A percentile compares a stretch with the other conserved stretches of the same genome.
phyloP scores from a whole-genome alignment of 1,140 invertebrate species.

The Copidosoma floridanum region DNA sequence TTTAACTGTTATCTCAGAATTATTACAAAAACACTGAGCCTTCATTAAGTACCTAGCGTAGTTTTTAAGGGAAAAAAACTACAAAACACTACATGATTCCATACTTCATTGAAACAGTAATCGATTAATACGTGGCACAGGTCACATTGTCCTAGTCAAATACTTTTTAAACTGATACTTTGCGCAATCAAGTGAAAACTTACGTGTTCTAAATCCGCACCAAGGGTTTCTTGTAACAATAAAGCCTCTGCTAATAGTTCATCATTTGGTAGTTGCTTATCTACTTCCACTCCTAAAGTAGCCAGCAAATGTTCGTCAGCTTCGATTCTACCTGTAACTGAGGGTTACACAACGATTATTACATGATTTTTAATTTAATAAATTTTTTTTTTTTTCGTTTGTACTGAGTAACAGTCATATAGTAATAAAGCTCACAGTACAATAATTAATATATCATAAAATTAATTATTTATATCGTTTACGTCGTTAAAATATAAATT shows the following conservation, averaged over 20 bases:
- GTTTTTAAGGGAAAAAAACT: too few species aligned
- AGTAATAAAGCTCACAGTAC: neutral
- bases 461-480: neutral
- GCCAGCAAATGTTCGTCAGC: conserved; percentile 51
- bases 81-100: too few species aligned
- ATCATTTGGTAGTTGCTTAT: conserved; percentile 43
- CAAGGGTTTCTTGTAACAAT: conserved; percentile 54
- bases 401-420: too few species aligned
- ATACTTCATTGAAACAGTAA: too few species aligned
- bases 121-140: too few species aligned
- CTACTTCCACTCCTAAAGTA: conserved; percentile 51
- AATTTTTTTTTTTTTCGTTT: neutral
- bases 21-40: too few species aligned
- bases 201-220: conserved; percentile 51
- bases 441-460: neutral
- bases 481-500: too few species aligned
- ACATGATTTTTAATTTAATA: conserved; percentile 9
- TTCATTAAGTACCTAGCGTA: too few species aligned
- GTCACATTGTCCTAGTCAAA: too few species aligned
- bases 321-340: conserved; percentile 49
- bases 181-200: too few species aligned
- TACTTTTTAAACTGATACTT: too few species aligned
- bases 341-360: conserved; percentile 13
- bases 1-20: too few species aligned
- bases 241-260: conserved; percentile 54